Base-by-base conservation (phyloP, 2,888 invertebrate genomes). In the Chrysolina haemoptera region DNA sequence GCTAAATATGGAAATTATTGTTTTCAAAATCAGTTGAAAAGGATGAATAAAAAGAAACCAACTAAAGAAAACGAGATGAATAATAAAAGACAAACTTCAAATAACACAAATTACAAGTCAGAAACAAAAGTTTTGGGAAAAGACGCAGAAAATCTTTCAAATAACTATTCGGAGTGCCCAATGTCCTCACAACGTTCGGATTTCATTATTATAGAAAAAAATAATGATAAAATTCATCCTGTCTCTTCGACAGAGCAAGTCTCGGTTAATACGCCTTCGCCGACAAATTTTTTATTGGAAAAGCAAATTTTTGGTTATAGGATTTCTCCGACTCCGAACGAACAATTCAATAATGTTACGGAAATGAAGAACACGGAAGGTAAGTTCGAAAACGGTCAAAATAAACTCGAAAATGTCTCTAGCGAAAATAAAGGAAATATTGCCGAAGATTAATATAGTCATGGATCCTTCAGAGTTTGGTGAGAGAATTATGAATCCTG, bases 391-490 rank as follows among this genome's bases (percentile, higher is more conserved):
- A 27, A n/a, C 5, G n/a, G 8, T 2, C 27, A 59, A 59, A 22
- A 35, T 14, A 22, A 22, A 35, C 12, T 27, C 4, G 14, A 27
- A 27, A 27, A 59, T n/a, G 14, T n/a, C 35, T 35, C 27, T 8
- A 35, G 59, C 16, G 9, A 35, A 22, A 22, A 59, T 59, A 27
- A n/a, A 59, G 4, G 35, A 59, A 59, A 59, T 59, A 9, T 59
- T 59, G n/a, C 59, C 59, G 11, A 35, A 27, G 10, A 35, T n/a
- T n/a, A 35, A 35, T 27, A 10, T 59, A 35, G n/a, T 59, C n/a
- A n/a, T 35, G 22, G 59, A 59, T 27, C 16, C 59, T 59, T 22
- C 12, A 8, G 59, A 59, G 35, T 59, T 59, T 59, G 59, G 59
- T 22, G 35, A 35, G 27, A 59, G 35, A 27, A 59, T 59, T n/a